phyloP scores from a whole-genome alignment of 2,888 invertebrate genomes.

The Xiphydria camelus region DNA sequence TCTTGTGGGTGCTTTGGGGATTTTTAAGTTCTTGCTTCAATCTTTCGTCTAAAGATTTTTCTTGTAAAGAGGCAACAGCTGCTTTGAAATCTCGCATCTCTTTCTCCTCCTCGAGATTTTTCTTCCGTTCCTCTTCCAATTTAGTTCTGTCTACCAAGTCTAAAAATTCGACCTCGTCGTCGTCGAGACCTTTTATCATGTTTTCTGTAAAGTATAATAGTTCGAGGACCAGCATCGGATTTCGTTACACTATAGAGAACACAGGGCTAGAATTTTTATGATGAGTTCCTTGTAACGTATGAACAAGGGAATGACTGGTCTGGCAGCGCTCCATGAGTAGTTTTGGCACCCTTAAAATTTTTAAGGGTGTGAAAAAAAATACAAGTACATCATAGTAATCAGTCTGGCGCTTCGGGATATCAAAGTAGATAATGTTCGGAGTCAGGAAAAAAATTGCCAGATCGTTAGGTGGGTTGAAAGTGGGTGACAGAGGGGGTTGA shows the following conservation, averaged over 20 bases:
- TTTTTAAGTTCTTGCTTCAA: conserved; percentile 57
- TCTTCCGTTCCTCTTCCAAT: conserved; percentile 81
- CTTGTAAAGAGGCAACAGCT: conserved; percentile 68
- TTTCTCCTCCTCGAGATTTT: conserved; percentile 79
- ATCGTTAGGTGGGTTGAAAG: too few relatives aligned
- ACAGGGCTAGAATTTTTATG: not conserved
- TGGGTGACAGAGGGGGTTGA: too few relatives aligned
- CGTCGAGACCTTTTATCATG: conserved; percentile 88
- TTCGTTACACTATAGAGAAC: too few relatives aligned
- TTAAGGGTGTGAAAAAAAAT: too few relatives aligned
- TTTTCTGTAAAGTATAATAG: conserved; percentile 64
- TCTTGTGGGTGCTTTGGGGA: conserved; percentile 32
- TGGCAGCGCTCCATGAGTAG: too few relatives aligned
- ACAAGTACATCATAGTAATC: too few relatives aligned
- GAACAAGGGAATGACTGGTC: too few relatives aligned
- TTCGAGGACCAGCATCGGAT: not conserved
- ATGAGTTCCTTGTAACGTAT: not conserved
- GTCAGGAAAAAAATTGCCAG: too few relatives aligned
- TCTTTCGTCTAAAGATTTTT: conserved; percentile 65
- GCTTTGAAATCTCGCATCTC: conserved; percentile 85
- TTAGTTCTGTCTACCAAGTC: conserved; percentile 88
- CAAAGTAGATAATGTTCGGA: too few relatives aligned
- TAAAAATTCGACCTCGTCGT: conserved; percentile 94
- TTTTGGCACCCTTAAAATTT: too few relatives aligned
- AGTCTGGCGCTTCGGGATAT: too few relatives aligned